Conservation (phyloP, 2,888 invertebrate genomes). For the Orchesellides sinensis region DNA sequence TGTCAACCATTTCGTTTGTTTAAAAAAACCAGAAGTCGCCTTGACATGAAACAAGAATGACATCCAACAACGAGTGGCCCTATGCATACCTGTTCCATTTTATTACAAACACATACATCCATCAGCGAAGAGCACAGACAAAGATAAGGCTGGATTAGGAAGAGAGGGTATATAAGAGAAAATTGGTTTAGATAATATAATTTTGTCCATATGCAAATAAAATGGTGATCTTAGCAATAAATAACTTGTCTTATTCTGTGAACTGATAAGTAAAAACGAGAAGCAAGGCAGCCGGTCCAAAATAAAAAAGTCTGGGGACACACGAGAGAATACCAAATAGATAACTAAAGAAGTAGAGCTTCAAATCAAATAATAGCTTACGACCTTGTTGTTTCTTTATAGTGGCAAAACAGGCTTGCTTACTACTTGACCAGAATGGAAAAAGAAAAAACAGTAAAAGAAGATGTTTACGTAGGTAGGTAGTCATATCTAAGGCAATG, state of each 20-base stretch:
- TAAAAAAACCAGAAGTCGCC: constrained; percentile 45
- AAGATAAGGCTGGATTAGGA: background rate
- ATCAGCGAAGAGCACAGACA: background rate
- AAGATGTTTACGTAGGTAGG: constrained; percentile 48
- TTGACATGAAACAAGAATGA: constrained; percentile 44
- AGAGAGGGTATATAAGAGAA: background rate
- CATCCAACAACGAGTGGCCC: background rate
- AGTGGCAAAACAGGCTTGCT: constrained; percentile 26
- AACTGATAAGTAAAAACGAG: constrained; percentile 39
- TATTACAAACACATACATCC: background rate
- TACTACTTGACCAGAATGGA: constrained; percentile 34
- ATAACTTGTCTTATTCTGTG: constrained; percentile 52
- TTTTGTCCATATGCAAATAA: constrained; percentile 13
- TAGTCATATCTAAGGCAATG: constrained; percentile 19
- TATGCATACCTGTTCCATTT: background rate
- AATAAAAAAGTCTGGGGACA: constrained; percentile 6
- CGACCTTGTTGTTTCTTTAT: background rate
- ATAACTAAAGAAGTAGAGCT: constrained; percentile 19
- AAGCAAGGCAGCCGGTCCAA: too few species aligned
- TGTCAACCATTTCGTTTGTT: too few species aligned
- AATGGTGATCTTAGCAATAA: constrained; percentile 47
- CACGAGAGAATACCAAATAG: background rate
- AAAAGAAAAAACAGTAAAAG: constrained; percentile 22
- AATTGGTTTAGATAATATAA: constrained; percentile 23
- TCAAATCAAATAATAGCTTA: constrained; percentile 5